These are phyloP conservation scores for Ivindomyrus marchei DNA, from an alignment of 2,113 vertebrate genomes.

Conservation along the genomic window DNA sequence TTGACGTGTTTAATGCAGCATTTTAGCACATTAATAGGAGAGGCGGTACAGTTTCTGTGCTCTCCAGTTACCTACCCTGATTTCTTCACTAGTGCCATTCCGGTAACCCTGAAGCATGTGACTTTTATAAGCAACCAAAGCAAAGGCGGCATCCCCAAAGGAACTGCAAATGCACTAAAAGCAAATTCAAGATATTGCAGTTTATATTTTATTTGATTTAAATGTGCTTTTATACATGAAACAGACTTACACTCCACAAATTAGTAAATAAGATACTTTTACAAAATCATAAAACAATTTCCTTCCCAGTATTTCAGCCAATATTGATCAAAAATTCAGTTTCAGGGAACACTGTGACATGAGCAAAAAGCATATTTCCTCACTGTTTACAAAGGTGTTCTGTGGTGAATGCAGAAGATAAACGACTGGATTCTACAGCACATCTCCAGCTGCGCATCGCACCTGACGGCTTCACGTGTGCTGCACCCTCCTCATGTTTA, in stretches of 20 bases:
- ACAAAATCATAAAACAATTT: neutral
- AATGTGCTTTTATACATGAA: neutral
- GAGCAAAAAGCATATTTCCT: slow-evolving; percentile 31
- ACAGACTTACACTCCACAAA: neutral
- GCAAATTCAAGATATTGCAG: neutral
- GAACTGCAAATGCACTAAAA: neutral
- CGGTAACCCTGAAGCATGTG: neutral
- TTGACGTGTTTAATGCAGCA: neutral
- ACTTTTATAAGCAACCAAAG: neutral
- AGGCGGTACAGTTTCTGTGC: neutral
- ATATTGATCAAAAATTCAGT: neutral
- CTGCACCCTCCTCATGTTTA: slow-evolving; percentile 47
- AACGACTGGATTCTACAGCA: slow-evolving; percentile 56
- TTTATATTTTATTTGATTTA: no score
- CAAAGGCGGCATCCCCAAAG: neutral
- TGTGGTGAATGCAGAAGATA: slow-evolving; percentile 45
- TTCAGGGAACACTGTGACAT: neutral
- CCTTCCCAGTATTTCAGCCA: neutral
- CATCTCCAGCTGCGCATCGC: slow-evolving; percentile 52
- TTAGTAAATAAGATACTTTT: neutral
- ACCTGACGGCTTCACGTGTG: slow-evolving; percentile 18
- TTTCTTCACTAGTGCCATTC: neutral
- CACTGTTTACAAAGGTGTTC: slow-evolving; percentile 50
- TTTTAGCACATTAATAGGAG: neutral
- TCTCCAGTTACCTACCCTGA: neutral